Evolutionary conservation across 2,888 invertebrate species (phyloP), one percentile per base, ranked within the genome.

Genomic region (Cepaea hortensis): DNA sequence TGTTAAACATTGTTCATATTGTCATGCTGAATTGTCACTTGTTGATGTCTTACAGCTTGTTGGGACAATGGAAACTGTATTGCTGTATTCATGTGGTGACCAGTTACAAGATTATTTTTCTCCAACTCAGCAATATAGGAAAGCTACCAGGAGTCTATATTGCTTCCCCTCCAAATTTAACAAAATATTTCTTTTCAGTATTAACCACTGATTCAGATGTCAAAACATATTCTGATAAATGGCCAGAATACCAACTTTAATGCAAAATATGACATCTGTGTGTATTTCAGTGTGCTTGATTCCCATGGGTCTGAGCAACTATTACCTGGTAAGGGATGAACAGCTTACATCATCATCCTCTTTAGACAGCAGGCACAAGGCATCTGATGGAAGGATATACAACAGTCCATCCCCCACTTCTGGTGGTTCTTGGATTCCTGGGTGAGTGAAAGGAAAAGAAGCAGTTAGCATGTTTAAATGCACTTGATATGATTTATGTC

Each of bases 341-440:
- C 91, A 92, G 88, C 86, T 92, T 46, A 89, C 90, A 9, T 89
- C 91, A 9, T 92, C 91, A 3, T 91, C 91, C 11, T 85, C 86
- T 23, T 68, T 89, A 23, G 89, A 90, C 23, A 62, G 62, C 11
- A 82, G 75, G 1, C 89, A 88, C 76, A 65, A 83, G 5, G 86
- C 92, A 23, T 72, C 84, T 72, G 85, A 89, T 70, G 91, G 91
- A 48, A 90, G 92, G 79, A 87, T 93, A 65, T 90, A 90, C 87
- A 90, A 88, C 80, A 85, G 82, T 18, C 65, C 68, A 55, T 83
- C 88, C 23, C 23, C 35, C 13, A 77, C 70, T 68, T 85, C 89
- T 13, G 90, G 90, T 82, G 91, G 91, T 50, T 90, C 91, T 20
- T 92, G 92, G 92, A 89, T 89, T 61, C 91, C 92, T 76, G 88